Base-by-base conservation (phyloP, 2,888 invertebrate species). In the Adelognathus sp. region DNA sequence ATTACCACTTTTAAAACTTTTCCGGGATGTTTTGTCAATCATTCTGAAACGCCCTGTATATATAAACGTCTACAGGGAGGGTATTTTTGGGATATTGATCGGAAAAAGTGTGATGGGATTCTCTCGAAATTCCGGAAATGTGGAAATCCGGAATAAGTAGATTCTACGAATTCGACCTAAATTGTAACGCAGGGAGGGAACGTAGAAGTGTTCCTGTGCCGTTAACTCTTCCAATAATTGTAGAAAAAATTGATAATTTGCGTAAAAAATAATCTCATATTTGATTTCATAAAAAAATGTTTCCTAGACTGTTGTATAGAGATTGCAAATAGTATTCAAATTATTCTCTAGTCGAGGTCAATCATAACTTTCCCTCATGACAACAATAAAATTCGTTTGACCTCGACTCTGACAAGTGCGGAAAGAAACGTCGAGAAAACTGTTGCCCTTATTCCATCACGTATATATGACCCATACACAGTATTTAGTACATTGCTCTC, bases 381-480 rank as follows among this genome's bases (percentile, higher is more conserved):
- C 39, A 14, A 16, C 24, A 61, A 52, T 29, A n/a, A 60, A 14
- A 24, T 18, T 11, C 33, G 33, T 50, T 16, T 50, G 64, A 50
- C 64, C 64, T 64, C 64, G 64, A 64, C 50, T 50, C 33, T 50
- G 21, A 50, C 7, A 14, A 33, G 61, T 41, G 61, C 61, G 58
- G n/a, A 36, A 58, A 58, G 33, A 71, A 52, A 41, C 31, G n/a
- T 70, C 18, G 60, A 41, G 44, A 44, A 24, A 69, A 73, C 66
- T 52, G 31, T 66, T 7, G 44, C 50, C 46, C 56, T 74, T 79
- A 60, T 74, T 66, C 60, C 18, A 58, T 31, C 36, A 44, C 27
- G 14, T 61, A 36, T 5, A 58, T 29, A n/a, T n/a, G 9, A n/a
- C 9, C 16, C 33, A 36, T 67, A 27, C 44, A 58, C 31, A 54